Evolutionary conservation across 2,888 invertebrate genomes (phyloP).

Genomic region (Dione juno): DNA sequence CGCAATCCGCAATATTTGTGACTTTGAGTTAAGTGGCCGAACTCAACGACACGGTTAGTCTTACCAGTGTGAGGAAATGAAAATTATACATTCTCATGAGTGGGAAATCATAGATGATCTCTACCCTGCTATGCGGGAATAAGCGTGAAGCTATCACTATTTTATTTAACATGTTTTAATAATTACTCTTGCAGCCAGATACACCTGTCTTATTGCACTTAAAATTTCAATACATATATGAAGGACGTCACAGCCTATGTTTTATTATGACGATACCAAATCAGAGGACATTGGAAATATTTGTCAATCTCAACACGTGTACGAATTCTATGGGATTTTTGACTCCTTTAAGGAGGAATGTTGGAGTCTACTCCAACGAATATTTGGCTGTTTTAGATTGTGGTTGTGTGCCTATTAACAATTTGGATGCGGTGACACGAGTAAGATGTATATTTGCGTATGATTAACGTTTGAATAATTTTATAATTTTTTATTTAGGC

Average conservation of each 20-base stretch:
- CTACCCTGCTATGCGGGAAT: no score
- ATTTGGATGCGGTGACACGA: conserved; percentile 76
- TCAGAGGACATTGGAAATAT: conserved; percentile 61
- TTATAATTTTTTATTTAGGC: background rate
- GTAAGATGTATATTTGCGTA: conserved; percentile 52
- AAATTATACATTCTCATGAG: no score
- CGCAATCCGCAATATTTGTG: no score
- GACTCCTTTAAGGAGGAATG: conserved; percentile 63
- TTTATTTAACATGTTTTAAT: no score
- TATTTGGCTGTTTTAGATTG: conserved; percentile 70
- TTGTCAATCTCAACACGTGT: conserved; percentile 62
- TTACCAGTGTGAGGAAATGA: no score
- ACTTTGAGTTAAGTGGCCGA: no score
- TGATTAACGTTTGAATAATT: background rate
- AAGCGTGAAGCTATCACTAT: no score
- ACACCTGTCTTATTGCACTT: conserved; percentile 61
- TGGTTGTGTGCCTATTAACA: conserved; percentile 77
- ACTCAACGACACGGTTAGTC: no score
- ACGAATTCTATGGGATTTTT: conserved; percentile 62
- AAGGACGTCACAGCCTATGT: conserved; percentile 66
- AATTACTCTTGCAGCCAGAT: conserved; percentile 55
- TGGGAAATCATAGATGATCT: no score
- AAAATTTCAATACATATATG: conserved; percentile 61
- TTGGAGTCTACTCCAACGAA: conserved; percentile 47
- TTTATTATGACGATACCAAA: conserved; percentile 72